A percentile compares a stretch with the other conserved stretches of the same genome.
Evolutionary conservation across 2,113 vertebrate genomes (phyloP).

Genomic region (Prionailurus bengalensis): DNA sequence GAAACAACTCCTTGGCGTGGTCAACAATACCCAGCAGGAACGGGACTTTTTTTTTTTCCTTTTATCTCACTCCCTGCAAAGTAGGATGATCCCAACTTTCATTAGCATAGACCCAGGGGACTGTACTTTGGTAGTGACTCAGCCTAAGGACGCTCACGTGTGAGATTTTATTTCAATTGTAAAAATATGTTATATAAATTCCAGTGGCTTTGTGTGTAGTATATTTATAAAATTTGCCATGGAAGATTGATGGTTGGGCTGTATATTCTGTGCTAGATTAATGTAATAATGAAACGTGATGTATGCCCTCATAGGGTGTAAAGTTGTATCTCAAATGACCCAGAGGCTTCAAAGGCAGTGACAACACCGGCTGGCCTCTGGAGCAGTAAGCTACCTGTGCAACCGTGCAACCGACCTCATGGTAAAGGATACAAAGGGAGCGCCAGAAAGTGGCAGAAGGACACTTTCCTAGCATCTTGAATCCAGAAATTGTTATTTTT

Average conservation of each 20-base stretch:
- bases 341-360: background rate
- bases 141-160: background rate
- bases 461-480: background rate
- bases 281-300: background rate
- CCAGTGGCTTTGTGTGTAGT: background rate
- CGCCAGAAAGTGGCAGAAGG: background rate
- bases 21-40: background rate
- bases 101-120: background rate
- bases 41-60: background rate
- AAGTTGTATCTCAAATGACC: background rate
- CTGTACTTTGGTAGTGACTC: background rate
- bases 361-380: background rate
- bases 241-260: background rate
- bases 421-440: background rate
- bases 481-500: conserved; percentile 38
- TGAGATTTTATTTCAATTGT: background rate
- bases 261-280: background rate
- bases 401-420: background rate
- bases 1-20: background rate
- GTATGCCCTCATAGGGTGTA: background rate
- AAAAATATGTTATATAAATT: background rate
- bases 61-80: background rate
- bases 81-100: background rate
- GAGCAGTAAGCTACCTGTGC: background rate
- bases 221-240: background rate